phyloP scores from a whole-genome alignment of 1,140 invertebrate species.

The Nixonia krombeini region DNA sequence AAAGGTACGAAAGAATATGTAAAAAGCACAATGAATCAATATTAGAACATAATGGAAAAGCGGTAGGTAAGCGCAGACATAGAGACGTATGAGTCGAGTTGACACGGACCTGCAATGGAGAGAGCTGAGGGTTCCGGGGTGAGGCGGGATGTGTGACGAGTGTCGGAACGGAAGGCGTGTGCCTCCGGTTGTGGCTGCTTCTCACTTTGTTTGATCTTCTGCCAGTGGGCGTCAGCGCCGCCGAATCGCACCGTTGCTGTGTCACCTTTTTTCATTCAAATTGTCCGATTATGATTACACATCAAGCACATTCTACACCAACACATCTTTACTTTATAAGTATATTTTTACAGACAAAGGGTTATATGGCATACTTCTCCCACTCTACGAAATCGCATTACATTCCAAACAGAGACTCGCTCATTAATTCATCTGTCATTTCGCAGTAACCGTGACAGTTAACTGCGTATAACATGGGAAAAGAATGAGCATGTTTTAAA shows the following conservation, averaged over 20 bases:
- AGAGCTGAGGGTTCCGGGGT: conserved; percentile 75
- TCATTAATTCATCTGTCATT: too few species aligned
- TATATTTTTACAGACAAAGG: too few species aligned
- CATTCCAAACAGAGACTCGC: too few species aligned
- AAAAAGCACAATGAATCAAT: conserved; percentile 3
- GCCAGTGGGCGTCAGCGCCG: conserved; percentile 55
- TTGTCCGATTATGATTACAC: conserved; percentile 54
- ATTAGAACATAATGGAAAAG: conserved; percentile 21
- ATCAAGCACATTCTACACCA: conserved; percentile 9
- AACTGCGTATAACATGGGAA: too few species aligned
- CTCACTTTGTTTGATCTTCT: conserved; percentile 63
- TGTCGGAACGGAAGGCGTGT: conserved; percentile 50
- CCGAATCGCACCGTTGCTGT: conserved; percentile 62
- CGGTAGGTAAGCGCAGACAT: conserved; percentile 24
- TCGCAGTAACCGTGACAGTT: too few species aligned
- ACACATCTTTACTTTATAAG: too few species aligned
- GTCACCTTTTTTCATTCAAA: conserved; percentile 63
- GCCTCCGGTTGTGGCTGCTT: conserved; percentile 61
- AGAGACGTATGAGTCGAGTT: conserved; percentile 18
- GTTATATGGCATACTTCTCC: too few species aligned
- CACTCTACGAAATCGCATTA: conserved; percentile 3
- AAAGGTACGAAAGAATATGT: conserved; percentile 15
- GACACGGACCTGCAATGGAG: conserved; percentile 71
- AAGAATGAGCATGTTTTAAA: too few species aligned
- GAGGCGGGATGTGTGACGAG: conserved; percentile 62